Base-by-base conservation (phyloP, 2,888 invertebrate species). In the Eugnorisma glareosa region DNA sequence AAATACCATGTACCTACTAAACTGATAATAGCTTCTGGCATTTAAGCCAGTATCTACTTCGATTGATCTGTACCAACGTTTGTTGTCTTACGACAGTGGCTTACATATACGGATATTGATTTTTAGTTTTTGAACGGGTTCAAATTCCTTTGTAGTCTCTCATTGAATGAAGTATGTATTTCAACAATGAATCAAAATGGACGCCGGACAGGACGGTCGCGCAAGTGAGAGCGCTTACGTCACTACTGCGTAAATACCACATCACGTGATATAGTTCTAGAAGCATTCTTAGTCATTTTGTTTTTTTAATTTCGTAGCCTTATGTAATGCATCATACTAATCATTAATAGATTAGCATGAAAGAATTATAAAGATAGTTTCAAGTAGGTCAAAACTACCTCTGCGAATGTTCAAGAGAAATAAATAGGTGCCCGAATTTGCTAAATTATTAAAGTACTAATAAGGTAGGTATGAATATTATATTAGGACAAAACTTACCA, bases 401-500 rank as follows among this genome's bases (percentile, higher is more conserved):
- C 3, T 21, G 54, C 21, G 11, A 24, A 73, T 73, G 21, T 73
- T 48, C 10, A 37, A 37, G 21, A 43, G 51, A 28, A 24, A 24
- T 37, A 18, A n/a, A n/a, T 28, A 40, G 13, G 24, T 51, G 45
- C 13, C 13, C 6, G 4, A 51, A 75, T 69, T 18, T 6, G 45
- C 24, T 69, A 74, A 78, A 72, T 15, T 64, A 79, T 73, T 75
- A 69, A 18, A 69, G 45, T 81, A 43, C 43, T 13, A 43, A 0
- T 43, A 43, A 81, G 71, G 61, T 78, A 78, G 54, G 68, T 68
- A 79, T 64, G 64, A 8, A 40, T 40, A 37, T 73, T 67, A 83
- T 48, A 83, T 73, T 68, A 74, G 48, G 67, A 21, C 77, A 81
- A 73, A 93, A 96, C 96, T 96, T 94, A 96, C 96, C 95, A 95